These are phyloP conservation scores for Cephalotes varians DNA, from an alignment of 2,888 invertebrate species.

Conservation along the genomic window DNA sequence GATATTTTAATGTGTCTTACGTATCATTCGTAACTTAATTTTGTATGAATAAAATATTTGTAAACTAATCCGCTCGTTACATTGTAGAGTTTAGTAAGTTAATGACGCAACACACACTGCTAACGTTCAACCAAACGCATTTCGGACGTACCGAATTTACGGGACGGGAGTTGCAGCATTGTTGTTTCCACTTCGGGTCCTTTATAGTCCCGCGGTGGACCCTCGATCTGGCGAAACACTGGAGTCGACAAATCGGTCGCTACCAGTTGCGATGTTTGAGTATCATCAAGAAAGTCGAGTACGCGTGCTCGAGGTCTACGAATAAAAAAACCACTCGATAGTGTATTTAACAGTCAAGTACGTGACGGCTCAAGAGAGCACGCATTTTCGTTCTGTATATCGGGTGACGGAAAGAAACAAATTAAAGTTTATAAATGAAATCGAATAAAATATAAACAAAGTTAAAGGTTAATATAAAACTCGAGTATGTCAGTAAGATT, in stretches of 20 bases:
- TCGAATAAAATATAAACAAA: background rate
- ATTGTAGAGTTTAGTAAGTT: constrained; percentile 10
- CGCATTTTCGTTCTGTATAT: constrained; percentile 38
- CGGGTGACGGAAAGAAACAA: constrained; percentile 41
- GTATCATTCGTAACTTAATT: background rate
- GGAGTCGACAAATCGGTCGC: constrained; percentile 77
- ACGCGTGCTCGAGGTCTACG: constrained; percentile 57
- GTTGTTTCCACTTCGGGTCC: constrained; percentile 48
- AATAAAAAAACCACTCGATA: constrained; percentile 70
- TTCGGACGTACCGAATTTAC: constrained; percentile 33
- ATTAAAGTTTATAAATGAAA: background rate
- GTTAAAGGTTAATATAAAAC: background rate
- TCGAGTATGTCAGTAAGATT: background rate
- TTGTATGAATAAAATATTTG: background rate
- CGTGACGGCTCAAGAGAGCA: constrained; percentile 19
- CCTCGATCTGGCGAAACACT: constrained; percentile 70
- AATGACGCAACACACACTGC: background rate
- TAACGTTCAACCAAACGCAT: constrained; percentile 30
- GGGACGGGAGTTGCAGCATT: constrained; percentile 41
- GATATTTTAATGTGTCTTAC: background rate
- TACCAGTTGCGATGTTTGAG: constrained; percentile 82
- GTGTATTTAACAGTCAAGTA: constrained; percentile 75
- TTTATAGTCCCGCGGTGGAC: constrained; percentile 25
- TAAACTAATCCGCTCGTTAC: constrained; percentile 5
- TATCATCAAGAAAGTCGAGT: constrained; percentile 71